Base-by-base conservation (phyloP, 2,797 vertebrate species). In the Phataginus tetradactyla region DNA sequence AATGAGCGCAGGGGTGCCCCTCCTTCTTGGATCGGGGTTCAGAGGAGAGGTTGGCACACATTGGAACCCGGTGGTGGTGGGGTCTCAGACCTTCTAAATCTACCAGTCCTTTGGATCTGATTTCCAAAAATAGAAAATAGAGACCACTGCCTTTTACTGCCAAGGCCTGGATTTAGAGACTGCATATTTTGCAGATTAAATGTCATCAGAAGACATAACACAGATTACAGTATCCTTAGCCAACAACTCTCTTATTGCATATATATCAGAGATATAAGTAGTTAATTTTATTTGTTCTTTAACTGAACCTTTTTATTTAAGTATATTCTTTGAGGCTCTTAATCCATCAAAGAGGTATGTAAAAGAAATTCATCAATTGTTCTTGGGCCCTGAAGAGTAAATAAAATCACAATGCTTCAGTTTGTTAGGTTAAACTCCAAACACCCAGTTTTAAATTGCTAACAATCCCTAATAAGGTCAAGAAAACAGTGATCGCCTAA, bases 121-220 rank as follows among this genome's bases (percentile, higher is more conserved):
- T 84, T 75, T 95, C 64, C 14, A 78, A 87, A 90, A 69, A 69
- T 55, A 86, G 14, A 63, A 84, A 90, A 57, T 29, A 80, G 71
- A 39, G 23, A 27, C 23, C 7, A 61, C 42, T 91, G 32, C 23
- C 29, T 77, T 97, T 80, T 66, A 13, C 49, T 63, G 78, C 23
- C 25, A 81, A 51, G 37, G 20, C 29, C 37, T 14, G 45, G 29
- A 27, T 61, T 85, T 77, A 88, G n/a, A 91, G 59, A 1, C 1
- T 3, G 11, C 23, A 18, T 61, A 53, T 63, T 85, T 88, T 92
- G 17, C 42, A 92, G 69, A 57, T 66, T 74, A 81, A 72, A 63
- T 85, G 27, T 71, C 57, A 55, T 34, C 61, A 74, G 88, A 89
- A 96, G 45, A 83, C 4, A 1, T 25, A 51, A 83, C 64, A 75